Conservation (phyloP, 2,797 vertebrate species). For the Numenius phaeopus region DNA sequence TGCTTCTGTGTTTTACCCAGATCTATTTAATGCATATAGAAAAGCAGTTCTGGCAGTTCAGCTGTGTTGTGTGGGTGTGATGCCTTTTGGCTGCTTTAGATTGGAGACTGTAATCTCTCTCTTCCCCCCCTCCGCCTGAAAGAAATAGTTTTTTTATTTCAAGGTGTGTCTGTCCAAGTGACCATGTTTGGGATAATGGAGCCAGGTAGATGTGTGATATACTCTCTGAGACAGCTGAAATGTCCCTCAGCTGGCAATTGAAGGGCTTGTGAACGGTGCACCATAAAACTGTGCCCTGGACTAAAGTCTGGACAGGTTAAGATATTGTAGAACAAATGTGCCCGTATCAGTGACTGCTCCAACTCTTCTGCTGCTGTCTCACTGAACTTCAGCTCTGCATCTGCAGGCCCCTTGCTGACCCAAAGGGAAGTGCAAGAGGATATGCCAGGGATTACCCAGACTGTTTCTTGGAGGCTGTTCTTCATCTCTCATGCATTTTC, state of each 20-base stretch:
- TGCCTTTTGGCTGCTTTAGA: background rate
- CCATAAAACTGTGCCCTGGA: background rate
- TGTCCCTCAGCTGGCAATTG: background rate
- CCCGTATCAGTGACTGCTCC: background rate
- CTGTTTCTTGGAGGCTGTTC: background rate
- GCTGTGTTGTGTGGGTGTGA: background rate
- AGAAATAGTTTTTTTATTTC: background rate
- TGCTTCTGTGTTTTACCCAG: background rate
- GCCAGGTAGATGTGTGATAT: background rate
- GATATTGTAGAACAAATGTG: background rate
- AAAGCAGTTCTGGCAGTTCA: background rate
- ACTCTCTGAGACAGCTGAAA: background rate
- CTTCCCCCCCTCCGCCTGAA: accelerated
- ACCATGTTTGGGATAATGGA: background rate
- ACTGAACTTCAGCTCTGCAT: background rate
- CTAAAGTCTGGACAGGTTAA: background rate
- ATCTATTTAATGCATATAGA: background rate
- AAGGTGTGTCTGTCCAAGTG: background rate
- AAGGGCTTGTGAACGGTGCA: background rate
- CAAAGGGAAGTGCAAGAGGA: background rate
- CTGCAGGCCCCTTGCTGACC: background rate
- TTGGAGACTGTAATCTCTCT: background rate
- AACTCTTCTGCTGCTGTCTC: background rate
- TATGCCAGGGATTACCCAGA: background rate
- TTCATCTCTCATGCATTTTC: background rate